Evolutionary conservation across 37 sponge, comb jelly and placozoan genomes (phyloP).

Genomic region (Cliona cf. orientalis): DNA sequence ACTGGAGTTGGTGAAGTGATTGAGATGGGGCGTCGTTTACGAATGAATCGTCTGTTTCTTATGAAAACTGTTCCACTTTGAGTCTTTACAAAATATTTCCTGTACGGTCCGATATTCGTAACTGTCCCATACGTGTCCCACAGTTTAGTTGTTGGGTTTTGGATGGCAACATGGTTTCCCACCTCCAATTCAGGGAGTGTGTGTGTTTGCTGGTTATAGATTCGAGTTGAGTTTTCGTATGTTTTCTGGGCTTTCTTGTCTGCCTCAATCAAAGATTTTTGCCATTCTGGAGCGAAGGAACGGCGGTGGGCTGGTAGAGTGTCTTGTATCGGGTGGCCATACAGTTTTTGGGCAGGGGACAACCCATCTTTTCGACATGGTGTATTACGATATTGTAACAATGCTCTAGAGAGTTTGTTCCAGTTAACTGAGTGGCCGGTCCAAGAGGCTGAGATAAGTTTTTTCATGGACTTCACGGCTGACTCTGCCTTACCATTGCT

Average conservation of each 20-base stretch:
- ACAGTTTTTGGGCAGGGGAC: slow-evolving; percentile 22
- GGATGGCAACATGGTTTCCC: slow-evolving; percentile 7
- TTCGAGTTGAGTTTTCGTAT: neutral
- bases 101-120: neutral
- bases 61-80: no score
- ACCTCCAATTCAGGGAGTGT: neutral
- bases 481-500: no score
- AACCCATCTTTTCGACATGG: no score
- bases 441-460: no score
- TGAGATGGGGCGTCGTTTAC: no score
- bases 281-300: slow-evolving; percentile 3
- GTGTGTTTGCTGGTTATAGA: slow-evolving; percentile 4
- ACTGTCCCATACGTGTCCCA: slow-evolving; percentile 19
- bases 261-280: neutral
- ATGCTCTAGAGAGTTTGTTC: no score
- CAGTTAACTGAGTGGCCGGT: no score
- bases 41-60: no score
- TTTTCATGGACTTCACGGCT: no score
- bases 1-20: no score
- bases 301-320: slow-evolving; percentile 7
- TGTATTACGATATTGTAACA: no score
- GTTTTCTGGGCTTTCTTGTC: neutral
- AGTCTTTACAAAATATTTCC: no score
- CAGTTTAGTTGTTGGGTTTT: neutral
- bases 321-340: slow-evolving; percentile 22